Evolutionary conservation across 2,113 vertebrate genomes (phyloP), one percentile per base, ranked within the genome.

Genomic region (Varanus salvator): DNA sequence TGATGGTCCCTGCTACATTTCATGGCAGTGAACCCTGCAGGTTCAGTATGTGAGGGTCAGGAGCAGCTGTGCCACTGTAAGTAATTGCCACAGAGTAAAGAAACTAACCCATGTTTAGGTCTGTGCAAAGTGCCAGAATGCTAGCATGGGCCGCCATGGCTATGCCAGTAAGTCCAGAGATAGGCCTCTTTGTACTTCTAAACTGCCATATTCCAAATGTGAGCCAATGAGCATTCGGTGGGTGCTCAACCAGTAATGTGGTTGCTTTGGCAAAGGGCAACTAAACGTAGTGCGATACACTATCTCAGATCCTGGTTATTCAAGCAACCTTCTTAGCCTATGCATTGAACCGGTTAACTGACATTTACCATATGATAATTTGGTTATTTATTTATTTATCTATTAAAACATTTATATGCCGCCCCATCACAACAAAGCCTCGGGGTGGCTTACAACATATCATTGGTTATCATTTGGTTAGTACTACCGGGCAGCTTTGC

Each of bases 401-500:
- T n/a, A n/a, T n/a, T n/a, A n/a, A n/a, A n/a, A n/a, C n/a, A n/a
- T n/a, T n/a, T n/a, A n/a, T n/a, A n/a, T n/a, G n/a, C n/a, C n/a
- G n/a, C n/a, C n/a, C n/a, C n/a, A n/a, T n/a, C n/a, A n/a, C n/a
- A n/a, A n/a, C n/a, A n/a, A n/a, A n/a, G n/a, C n/a, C n/a, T n/a
- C n/a, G n/a, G n/a, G n/a, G n/a, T n/a, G n/a, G n/a, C n/a, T n/a
- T n/a, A n/a, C n/a, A n/a, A n/a, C n/a, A n/a, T n/a, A n/a, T n/a
- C n/a, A n/a, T 74, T 25, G 15, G 8, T 44, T 44, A 44, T 44
- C 38, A 44, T 44, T 44, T 44, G 38, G 2, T 44, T 44, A 44
- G 38, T 44, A 44, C 8, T 84, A 88, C 76, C 92, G 88, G 88
- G 90, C 90, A 90, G 31, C 82, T 95, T 94, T 94, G 88, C 87